Percentiles rank a stretch among this genome's conserved stretches.
These are phyloP conservation scores for Mimachlamys varia DNA, from an alignment of 2,888 invertebrate species.

Conservation along the genomic window DNA sequence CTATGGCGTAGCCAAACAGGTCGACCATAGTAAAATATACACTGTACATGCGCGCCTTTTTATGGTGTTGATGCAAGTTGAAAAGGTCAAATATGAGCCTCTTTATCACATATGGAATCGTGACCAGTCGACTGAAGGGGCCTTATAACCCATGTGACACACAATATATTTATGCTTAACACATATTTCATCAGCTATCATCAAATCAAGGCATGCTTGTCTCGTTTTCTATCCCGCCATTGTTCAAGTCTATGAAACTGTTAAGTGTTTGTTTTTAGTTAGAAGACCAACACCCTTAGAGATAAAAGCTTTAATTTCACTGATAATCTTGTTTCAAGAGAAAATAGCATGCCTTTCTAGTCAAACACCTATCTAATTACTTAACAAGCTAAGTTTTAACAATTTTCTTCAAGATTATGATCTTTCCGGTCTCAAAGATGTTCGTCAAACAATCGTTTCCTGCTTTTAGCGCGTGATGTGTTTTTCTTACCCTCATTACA, in stretches of 20 bases:
- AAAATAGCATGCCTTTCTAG: not conserved
- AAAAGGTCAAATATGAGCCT: not conserved
- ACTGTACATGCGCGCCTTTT: not conserved
- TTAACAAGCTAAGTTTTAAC: not conserved
- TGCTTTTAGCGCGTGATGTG: slow-evolving; percentile 15
- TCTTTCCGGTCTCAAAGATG: slow-evolving; percentile 22
- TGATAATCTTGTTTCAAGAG: slow-evolving; percentile 31
- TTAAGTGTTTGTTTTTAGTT: slow-evolving; percentile 25
- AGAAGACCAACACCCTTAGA: slow-evolving; percentile 21
- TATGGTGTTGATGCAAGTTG: not conserved
- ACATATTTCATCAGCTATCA: not conserved
- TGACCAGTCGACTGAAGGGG: not conserved
- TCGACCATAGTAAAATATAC: not conserved
- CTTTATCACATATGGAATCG: not conserved
- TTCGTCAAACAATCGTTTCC: slow-evolving; percentile 29
- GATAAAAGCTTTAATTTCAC: slow-evolving; percentile 18
- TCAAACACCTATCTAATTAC: not conserved
- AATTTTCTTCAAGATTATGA: not conserved
- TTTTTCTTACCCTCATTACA: slow-evolving; percentile 27
- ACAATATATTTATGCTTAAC: not conserved
- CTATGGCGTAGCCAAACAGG: not conserved
- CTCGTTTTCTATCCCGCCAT: not conserved
- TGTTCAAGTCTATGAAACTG: slow-evolving; percentile 6
- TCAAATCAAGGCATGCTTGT: not conserved
- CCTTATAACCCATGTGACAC: not conserved